Base-by-base conservation (phyloP, 2,797 vertebrate genomes). In the Arrhamphus sclerolepis region DNA sequence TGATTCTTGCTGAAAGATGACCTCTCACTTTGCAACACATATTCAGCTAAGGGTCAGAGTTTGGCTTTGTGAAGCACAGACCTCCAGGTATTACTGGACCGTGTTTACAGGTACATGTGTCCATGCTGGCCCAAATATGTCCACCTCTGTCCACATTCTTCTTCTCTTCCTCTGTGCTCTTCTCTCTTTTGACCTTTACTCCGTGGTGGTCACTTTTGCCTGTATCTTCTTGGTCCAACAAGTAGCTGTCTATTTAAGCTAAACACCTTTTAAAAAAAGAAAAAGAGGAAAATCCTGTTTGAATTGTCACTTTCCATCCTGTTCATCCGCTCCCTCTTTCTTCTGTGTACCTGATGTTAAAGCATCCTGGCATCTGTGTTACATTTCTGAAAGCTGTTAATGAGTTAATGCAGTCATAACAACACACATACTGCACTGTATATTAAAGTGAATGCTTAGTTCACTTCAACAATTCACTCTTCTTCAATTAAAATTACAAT, bases 1-100 rank as follows among this genome's bases (percentile, higher is more conserved):
- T 65, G 40, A 83, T 81, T 68, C 70, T 68, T 66, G 62, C 70
- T 82, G 76, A 87, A 77, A 69, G 65, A 78, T 83, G 80, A 86
- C 81, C 82, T 73, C 79, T 82, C 61, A 46, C 55, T 69, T 31
- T 52, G 18, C 5, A 5, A 19, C 54, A 47, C 55, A 56, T 69
- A 55, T 46, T 31, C 50, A 40, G 56, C 21, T n/a, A 55, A 70
- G 54, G 77, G 75, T 77, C 79, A 62, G 20, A 62, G 62, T 73
- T 38, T 64, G 65, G 71, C 64, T 79, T 75, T 76, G 59, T 66
- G 56, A 59, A 46, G 60, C 46, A 24, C 24, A 75, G 67, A 85
- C 82, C 82, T 76, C 57, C 63, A 79, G 72, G 68, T 83, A 64
- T 72, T 70, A 58, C 49, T 71, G 54, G 51, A 43, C 55, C 48